Conservation (phyloP, 2,888 invertebrate genomes). For the Lasius fuliginosus region DNA sequence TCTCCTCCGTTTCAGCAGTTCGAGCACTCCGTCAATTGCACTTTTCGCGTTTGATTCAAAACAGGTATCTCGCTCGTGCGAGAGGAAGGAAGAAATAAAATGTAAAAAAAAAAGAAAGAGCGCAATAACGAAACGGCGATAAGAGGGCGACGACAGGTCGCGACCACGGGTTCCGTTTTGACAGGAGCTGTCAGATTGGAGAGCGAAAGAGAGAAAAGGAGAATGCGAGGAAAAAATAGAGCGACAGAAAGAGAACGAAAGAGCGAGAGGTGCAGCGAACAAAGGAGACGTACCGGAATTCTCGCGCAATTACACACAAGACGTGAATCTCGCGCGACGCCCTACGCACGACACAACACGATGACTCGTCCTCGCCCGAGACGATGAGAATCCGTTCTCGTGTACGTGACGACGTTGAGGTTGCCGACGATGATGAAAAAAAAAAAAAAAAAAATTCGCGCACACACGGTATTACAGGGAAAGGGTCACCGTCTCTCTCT, state of each 20-base stretch:
- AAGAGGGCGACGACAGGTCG: slow-evolving; percentile 33
- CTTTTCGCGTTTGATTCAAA: slow-evolving; percentile 12
- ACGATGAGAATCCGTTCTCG: slow-evolving; percentile 12
- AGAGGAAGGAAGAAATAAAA: neutral
- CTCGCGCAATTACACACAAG: slow-evolving; percentile 41
- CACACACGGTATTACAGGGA: slow-evolving; percentile 57
- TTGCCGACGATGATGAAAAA: slow-evolving; percentile 53
- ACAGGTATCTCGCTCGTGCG: slow-evolving; percentile 19
- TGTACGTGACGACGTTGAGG: slow-evolving; percentile 62
- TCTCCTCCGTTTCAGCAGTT: neutral
- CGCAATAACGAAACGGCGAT: neutral
- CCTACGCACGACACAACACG: slow-evolving; percentile 61
- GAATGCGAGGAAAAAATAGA: neutral
- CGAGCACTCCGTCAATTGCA: neutral
- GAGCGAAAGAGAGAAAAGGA: neutral
- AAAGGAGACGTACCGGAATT: slow-evolving; percentile 70
- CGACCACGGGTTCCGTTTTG: slow-evolving; percentile 68
- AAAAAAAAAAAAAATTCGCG: slow-evolving; percentile 32
- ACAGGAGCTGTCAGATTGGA: slow-evolving; percentile 76
- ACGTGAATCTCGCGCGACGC: slow-evolving; percentile 54
- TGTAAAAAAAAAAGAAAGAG: neutral
- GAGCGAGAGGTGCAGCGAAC: slow-evolving; percentile 65
- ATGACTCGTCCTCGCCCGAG: slow-evolving; percentile 24
- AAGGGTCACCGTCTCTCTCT: slow-evolving; percentile 63
- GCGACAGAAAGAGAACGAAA: too few species aligned